phyloP scores from a whole-genome alignment of 2,797 vertebrate species.

The Phataginus tricuspis region DNA sequence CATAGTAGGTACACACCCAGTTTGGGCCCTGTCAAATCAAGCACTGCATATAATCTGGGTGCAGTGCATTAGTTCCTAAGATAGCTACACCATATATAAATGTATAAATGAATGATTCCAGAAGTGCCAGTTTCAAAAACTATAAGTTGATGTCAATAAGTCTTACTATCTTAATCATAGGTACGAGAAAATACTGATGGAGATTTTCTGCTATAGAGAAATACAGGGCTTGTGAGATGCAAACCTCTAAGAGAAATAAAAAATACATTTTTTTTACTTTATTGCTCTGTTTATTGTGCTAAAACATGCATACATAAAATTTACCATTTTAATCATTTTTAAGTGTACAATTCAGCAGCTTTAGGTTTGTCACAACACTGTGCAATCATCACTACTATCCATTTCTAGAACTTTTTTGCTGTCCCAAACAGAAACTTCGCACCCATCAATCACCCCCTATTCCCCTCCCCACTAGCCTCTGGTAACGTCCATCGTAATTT shows the following conservation, averaged over 20 bases:
- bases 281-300: not conserved
- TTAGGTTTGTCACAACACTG: not conserved
- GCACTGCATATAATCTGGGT: not conserved
- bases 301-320: not conserved
- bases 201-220: not conserved
- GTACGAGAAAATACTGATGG: not conserved
- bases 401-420: not conserved
- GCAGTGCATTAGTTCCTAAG: not conserved
- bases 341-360: not conserved
- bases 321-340: not conserved
- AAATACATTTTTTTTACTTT: not conserved
- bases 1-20: fast-evolving
- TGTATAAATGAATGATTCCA: not conserved
- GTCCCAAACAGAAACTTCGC: not conserved
- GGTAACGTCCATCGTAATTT: not conserved
- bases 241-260: not conserved
- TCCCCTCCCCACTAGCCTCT: not conserved
- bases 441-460: not conserved
- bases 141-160: not conserved
- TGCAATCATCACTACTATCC: not conserved
- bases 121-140: not conserved
- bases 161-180: not conserved
- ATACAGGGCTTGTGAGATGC: not conserved
- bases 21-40: not conserved
- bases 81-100: not conserved